phyloP scores from a whole-genome alignment of 2,888 invertebrate genomes.

The Agriotes lineatus region DNA sequence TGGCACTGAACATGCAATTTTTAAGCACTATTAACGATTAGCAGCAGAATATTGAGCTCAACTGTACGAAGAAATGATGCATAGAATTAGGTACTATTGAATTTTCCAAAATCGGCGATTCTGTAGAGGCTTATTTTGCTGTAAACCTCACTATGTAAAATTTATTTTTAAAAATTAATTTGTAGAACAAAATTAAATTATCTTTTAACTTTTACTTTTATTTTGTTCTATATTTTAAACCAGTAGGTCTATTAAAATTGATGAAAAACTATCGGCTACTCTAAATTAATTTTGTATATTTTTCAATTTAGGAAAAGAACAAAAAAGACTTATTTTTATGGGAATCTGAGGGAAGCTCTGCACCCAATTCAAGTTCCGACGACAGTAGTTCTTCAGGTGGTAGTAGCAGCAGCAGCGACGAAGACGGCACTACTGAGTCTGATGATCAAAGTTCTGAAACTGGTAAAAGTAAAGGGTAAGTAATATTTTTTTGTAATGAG shows the following conservation, averaged over 20 bases:
- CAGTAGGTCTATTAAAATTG: not conserved
- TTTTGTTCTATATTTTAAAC: too few relatives aligned
- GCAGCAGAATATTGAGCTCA: too few relatives aligned
- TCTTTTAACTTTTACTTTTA: too few relatives aligned
- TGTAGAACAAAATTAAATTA: too few relatives aligned
- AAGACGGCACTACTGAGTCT: constrained; percentile 27
- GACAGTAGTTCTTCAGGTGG: constrained; percentile 58
- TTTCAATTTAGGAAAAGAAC: constrained; percentile 50
- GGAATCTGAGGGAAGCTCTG: constrained; percentile 61
- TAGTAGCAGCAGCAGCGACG: constrained; percentile 44
- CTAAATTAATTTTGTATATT: not conserved
- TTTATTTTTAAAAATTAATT: too few relatives aligned
- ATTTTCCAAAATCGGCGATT: too few relatives aligned
- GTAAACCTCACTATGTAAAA: too few relatives aligned
- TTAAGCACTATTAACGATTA: too few relatives aligned
- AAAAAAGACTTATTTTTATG: constrained; percentile 58
- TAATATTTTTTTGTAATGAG: not conserved
- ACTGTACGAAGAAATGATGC: too few relatives aligned
- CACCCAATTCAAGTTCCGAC: constrained; percentile 52
- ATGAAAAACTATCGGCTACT: not conserved
- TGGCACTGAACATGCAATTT: too few relatives aligned
- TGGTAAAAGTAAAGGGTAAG: constrained; percentile 18
- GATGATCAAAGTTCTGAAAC: constrained; percentile 30
- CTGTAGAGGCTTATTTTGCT: too few relatives aligned
- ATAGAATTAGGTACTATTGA: too few relatives aligned